phyloP scores from a whole-genome alignment of 2,888 invertebrate species.

The Hydraecia micacea region DNA sequence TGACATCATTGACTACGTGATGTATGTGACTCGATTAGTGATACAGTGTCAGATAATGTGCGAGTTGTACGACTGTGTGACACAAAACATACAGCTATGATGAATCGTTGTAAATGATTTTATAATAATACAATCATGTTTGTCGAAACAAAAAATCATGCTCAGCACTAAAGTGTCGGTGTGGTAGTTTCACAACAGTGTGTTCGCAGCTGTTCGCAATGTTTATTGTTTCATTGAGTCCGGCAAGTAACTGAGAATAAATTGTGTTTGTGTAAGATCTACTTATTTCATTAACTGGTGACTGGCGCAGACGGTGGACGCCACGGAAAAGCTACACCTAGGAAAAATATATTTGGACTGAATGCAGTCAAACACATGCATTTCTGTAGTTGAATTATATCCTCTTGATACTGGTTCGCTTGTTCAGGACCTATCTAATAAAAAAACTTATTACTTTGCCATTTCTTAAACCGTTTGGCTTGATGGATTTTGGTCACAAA shows the following conservation, averaged over 20 bases:
- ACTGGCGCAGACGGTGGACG: constrained; percentile 2
- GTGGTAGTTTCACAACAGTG: constrained; percentile 1
- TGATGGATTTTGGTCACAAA: too few species aligned
- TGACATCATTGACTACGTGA: constrained; percentile 2
- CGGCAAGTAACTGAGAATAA: constrained; percentile 14
- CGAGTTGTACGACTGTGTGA: constrained; percentile 8
- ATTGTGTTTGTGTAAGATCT: constrained; percentile 17
- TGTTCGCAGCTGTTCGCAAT: constrained; percentile 36
- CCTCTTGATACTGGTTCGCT: neutral
- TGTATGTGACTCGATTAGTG: constrained; percentile 10
- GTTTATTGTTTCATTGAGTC: constrained; percentile 50
- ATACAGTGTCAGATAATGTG: constrained; percentile 4
- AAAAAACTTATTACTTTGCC: neutral
- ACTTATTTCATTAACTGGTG: constrained; percentile 15
- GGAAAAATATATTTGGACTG: neutral
- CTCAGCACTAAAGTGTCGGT: neutral
- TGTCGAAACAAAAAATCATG: constrained; percentile 15
- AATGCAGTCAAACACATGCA: neutral
- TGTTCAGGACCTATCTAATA: neutral
- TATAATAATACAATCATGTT: neutral
- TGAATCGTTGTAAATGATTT: neutral
- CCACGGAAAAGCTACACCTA: neutral
- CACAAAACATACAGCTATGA: neutral
- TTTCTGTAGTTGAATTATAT: neutral
- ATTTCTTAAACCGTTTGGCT: neutral